Conservation (phyloP, 2,113 vertebrate species). For the Amia ocellicauda region DNA sequence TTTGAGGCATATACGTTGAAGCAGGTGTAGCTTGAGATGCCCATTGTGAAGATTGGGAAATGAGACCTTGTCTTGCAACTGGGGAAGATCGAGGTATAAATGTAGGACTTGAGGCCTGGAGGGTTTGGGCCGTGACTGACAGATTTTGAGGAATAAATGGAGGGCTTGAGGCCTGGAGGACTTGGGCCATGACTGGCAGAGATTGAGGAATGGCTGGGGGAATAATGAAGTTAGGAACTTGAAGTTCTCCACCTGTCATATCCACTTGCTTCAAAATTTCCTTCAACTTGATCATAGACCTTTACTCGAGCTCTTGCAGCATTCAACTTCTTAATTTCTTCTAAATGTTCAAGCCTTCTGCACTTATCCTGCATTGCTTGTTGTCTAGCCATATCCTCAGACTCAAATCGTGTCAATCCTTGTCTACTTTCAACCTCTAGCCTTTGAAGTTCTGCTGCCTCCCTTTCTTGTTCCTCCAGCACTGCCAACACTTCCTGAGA, state of each 20-base stretch:
- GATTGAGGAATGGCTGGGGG: conserved; percentile 9
- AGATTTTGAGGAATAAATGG: conserved; percentile 9
- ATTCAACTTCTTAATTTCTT: conserved; percentile 28
- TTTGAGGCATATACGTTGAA: conserved; percentile 5
- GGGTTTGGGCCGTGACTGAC: no score
- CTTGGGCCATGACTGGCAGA: conserved; percentile 4
- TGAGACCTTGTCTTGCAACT: no score
- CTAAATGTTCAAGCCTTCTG: conserved; percentile 27
- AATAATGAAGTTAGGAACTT: background rate
- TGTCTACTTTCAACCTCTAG: conserved; percentile 21
- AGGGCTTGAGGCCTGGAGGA: background rate
- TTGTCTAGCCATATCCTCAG: conserved; percentile 24
- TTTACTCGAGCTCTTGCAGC: conserved; percentile 24
- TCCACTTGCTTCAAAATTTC: background rate
- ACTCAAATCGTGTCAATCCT: conserved; percentile 22
- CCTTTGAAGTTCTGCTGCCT: conserved; percentile 24
- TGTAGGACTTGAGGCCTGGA: no score
- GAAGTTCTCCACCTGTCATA: background rate
- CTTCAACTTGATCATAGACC: conserved; percentile 25
- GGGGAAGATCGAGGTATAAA: no score
- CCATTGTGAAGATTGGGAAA: background rate
- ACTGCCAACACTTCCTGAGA: conserved; percentile 29
- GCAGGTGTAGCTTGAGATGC: conserved; percentile 6
- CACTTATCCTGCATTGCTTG: conserved; percentile 27
- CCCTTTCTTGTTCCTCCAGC: conserved; percentile 27